Percentiles rank a stretch among this genome's conserved stretches.
Evolutionary conservation across 2,113 vertebrate species (phyloP).

Genomic region (Halichoeres trimaculatus): DNA sequence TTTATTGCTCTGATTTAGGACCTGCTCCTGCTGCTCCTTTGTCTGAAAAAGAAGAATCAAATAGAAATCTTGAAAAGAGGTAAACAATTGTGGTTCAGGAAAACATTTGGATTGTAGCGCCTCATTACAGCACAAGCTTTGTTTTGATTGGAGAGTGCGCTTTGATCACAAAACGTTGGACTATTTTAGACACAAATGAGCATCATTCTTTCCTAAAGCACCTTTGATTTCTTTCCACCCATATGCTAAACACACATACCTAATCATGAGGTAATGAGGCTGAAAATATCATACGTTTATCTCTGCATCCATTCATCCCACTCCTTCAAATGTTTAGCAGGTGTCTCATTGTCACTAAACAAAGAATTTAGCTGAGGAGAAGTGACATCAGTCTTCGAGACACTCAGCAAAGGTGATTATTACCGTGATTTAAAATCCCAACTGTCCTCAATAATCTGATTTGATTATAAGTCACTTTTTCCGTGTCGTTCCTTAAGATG

Average conservation of each 20-base stretch:
- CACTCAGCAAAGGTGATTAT: conserved; percentile 51
- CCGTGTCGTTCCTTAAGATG: conserved; percentile 74
- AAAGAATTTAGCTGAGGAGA: conserved; percentile 11
- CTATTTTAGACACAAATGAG: conserved; percentile 15
- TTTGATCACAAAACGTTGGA: conserved; percentile 32
- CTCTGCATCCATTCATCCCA: not conserved
- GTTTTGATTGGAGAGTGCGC: conserved; percentile 25
- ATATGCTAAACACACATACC: conserved; percentile 13
- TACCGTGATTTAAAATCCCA: conserved; percentile 54
- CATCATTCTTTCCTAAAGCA: conserved; percentile 9
- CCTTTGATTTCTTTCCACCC: conserved; percentile 20
- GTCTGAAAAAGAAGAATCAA: conserved; percentile 79
- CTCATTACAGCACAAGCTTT: conserved; percentile 14
- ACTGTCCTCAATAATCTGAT: conserved; percentile 59
- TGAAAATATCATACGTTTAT: not conserved
- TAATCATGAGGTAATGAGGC: not conserved
- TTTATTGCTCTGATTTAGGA: conserved; percentile 86
- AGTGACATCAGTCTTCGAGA: conserved; percentile 23
- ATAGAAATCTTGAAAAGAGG: not conserved
- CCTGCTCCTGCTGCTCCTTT: conserved; percentile 82
- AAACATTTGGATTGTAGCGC: conserved; percentile 15
- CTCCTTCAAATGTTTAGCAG: conserved; percentile 4
- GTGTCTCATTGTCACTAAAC: conserved; percentile 31
- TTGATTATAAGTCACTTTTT: conserved; percentile 79
- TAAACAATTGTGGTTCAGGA: conserved; percentile 17